Conservation (phyloP, 1,140 invertebrate genomes). For the Zaprionus vittiger region DNA sequence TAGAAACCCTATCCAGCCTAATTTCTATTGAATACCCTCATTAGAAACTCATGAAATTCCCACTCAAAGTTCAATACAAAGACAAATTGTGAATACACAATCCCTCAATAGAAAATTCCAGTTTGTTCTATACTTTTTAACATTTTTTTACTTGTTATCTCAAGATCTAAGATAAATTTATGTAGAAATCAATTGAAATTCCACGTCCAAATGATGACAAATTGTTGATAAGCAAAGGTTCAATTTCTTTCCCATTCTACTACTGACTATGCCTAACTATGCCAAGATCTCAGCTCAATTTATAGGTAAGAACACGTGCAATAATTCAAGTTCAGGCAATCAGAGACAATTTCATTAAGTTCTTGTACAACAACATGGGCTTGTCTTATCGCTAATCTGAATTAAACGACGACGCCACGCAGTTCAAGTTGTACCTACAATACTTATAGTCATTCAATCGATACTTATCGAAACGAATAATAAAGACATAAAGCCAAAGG, state of each 20-base stretch:
- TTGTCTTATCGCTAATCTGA: conserved; percentile 54
- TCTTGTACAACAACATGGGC: conserved; percentile 22
- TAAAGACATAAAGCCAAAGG: conserved; percentile 70
- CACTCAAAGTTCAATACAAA: background rate
- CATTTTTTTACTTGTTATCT: background rate
- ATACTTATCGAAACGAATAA: conserved; percentile 65
- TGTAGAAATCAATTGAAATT: conserved; percentile 2
- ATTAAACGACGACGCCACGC: conserved; percentile 4
- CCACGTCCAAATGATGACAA: background rate
- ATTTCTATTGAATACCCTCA: too few relatives aligned
- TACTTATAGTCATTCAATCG: conserved; percentile 20
- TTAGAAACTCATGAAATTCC: background rate
- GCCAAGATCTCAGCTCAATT: background rate
- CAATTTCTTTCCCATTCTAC: background rate
- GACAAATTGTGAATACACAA: background rate
- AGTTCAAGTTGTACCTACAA: background rate
- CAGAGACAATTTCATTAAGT: conserved; percentile 37
- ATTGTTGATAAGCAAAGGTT: background rate
- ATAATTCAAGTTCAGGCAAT: conserved; percentile 37
- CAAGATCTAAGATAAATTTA: conserved; percentile 5
- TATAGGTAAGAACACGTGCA: conserved; percentile 7
- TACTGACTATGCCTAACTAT: background rate
- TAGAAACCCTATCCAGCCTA: too few relatives aligned
- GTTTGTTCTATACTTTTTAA: background rate
- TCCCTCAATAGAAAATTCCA: background rate